Evolutionary conservation across 2,113 vertebrate species (phyloP).

Genomic region (Psittacula cyanocephala): DNA sequence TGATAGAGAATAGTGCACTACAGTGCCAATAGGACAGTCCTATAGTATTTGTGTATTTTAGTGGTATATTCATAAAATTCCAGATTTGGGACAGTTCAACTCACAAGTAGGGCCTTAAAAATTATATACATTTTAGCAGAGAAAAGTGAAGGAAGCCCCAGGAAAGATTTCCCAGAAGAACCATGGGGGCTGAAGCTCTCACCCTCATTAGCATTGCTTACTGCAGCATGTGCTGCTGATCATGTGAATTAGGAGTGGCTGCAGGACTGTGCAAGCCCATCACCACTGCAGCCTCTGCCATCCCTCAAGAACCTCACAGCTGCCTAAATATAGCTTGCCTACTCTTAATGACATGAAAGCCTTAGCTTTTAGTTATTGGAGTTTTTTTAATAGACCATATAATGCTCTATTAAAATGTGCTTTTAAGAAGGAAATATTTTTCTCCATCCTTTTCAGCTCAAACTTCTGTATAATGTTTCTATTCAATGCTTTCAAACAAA

Average conservation of each 20-base stretch:
- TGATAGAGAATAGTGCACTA: not conserved
- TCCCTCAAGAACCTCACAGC: not conserved
- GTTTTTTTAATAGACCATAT: not conserved
- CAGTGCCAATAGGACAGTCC: not conserved
- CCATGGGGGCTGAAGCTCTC: not conserved
- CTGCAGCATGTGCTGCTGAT: not conserved
- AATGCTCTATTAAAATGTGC: not conserved
- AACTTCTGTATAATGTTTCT: not conserved
- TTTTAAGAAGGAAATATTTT: not conserved
- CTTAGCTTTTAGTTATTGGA: not conserved
- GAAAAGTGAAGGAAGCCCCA: not conserved
- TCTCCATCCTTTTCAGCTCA: not conserved
- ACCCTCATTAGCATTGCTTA: not conserved
- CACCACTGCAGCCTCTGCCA: not conserved
- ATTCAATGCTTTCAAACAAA: slow-evolving; percentile 4
- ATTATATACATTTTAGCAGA: not conserved
- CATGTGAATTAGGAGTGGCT: not conserved
- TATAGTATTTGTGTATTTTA: not conserved
- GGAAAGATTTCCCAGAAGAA: not conserved
- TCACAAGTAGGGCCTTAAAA: not conserved
- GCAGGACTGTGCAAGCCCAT: not conserved
- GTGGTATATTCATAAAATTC: not conserved
- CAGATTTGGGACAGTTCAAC: not conserved
- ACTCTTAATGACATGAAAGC: not conserved
- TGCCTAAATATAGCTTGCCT: not conserved